Percentiles rank a stretch among this genome's conserved stretches.
Evolutionary conservation across 2,113 vertebrate species (phyloP).

Genomic region (Phrynosoma blainvillii): DNA sequence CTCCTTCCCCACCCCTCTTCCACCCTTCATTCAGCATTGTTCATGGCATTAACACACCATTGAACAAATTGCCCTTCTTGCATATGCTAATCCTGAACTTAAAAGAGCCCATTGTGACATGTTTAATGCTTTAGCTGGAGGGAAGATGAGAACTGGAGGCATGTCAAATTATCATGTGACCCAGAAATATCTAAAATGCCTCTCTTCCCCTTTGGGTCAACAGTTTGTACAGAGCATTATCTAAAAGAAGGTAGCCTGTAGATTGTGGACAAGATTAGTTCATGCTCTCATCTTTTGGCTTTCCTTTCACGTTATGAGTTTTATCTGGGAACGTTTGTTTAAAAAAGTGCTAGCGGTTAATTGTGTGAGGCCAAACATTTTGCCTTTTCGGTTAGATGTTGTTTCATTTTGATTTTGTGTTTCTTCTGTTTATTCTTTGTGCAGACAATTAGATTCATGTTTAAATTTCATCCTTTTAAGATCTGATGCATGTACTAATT

Average conservation of each 20-base stretch:
- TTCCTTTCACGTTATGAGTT: slow-evolving; percentile 29
- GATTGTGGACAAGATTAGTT: slow-evolving; percentile 71
- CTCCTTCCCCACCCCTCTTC: slow-evolving; percentile 31
- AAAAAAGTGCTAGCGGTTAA: slow-evolving; percentile 53
- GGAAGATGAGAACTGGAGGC: slow-evolving; percentile 72
- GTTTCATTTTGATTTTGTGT: neutral
- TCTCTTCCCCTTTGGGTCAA: slow-evolving; percentile 77
- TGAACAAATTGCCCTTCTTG: slow-evolving; percentile 84
- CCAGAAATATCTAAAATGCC: slow-evolving; percentile 78
- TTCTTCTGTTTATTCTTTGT: neutral
- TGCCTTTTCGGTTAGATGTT: slow-evolving; percentile 47
- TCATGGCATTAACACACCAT: slow-evolving; percentile 80
- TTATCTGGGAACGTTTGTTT: slow-evolving; percentile 24
- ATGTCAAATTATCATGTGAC: slow-evolving; percentile 78
- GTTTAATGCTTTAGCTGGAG: slow-evolving; percentile 75
- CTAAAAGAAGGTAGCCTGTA: slow-evolving; percentile 65
- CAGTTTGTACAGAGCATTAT: slow-evolving; percentile 72
- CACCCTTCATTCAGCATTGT: slow-evolving; percentile 74
- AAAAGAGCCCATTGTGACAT: slow-evolving; percentile 82
- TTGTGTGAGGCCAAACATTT: slow-evolving; percentile 50
- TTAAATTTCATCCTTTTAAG: slow-evolving; percentile 8
- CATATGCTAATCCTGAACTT: slow-evolving; percentile 83
- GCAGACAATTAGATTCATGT: neutral
- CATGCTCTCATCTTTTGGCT: slow-evolving; percentile 61
- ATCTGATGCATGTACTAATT: neutral